Base-by-base conservation (phyloP, 2,113 vertebrate species). In the Pygathrix nemaeus region DNA sequence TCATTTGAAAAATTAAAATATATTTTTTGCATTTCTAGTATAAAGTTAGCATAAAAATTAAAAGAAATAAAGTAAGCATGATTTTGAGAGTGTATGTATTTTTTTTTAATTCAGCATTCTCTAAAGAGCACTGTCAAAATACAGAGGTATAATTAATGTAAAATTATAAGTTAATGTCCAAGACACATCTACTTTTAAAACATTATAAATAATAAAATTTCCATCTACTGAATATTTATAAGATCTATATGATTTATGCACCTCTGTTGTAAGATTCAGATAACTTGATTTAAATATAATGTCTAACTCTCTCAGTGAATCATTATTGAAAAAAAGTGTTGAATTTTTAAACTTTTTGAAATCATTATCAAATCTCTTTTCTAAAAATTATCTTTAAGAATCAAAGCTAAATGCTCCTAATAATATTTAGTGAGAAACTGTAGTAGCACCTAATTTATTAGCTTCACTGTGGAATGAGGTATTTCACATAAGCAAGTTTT, bases 131-230 rank as follows among this genome's bases (percentile, higher is more conserved):
- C 32, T 64, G 61, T 96, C 78, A 88, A 96, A 98, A 73, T 95
- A 86, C 68, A 96, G 84, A 94, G 84, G 12, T 92, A 95, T 96
- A 98, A 98, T 96, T 80, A 98, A 95, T 95, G 73, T 93, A 95
- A 93, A 70, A 96, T 52, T 93, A 85, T 85, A 98, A 97, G 21
- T 66, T 95, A 98, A 96, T 86, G 35, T 95, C 96, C 96, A 97
- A 84, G 55, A 97, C 93, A 95, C 30, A 1, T 93, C 93, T 98
- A 94, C 85, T 97, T 98, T 97, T 52, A 93, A 98, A 98, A 98
- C 96, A 97, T 94, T 93, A 97, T 98, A 98, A 97, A 97, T 90
- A 98, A 97, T 95, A 94, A 98, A 96, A 94, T 14, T 88, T 97
- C 97, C 94, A 97, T 98, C 94, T 97, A 23, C n/a, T 98, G 57